Evolutionary conservation across 2,888 invertebrate genomes (phyloP).

Genomic region (Erynnis tages): DNA sequence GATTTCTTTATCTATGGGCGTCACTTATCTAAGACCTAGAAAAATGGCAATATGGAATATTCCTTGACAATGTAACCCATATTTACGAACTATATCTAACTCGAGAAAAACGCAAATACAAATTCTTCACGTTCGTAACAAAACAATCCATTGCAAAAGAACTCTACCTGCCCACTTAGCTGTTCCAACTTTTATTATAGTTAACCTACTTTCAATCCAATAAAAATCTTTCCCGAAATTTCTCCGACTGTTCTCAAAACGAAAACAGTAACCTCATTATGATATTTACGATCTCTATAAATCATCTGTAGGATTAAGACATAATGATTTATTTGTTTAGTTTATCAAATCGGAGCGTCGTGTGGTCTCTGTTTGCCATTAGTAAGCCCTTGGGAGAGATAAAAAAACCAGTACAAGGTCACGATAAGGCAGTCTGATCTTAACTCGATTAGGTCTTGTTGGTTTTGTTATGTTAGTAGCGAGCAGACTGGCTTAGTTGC

Average conservation of each 20-base stretch:
- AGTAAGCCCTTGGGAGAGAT: background rate
- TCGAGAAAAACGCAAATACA: no score
- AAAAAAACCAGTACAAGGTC: background rate
- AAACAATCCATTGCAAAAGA: no score
- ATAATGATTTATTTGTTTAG: background rate
- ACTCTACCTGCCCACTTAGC: no score
- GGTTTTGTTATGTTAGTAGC: no score
- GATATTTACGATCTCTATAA: background rate
- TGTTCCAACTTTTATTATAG: no score
- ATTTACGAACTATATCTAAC: no score
- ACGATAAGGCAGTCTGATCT: background rate
- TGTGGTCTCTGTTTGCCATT: background rate
- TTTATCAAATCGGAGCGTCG: conserved; percentile 1
- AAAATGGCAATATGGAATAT: no score
- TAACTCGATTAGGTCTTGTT: background rate
- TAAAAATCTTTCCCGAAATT: background rate
- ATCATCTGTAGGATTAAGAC: background rate
- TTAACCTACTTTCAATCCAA: background rate
- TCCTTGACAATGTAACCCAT: no score
- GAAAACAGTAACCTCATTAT: background rate
- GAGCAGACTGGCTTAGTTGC: no score
- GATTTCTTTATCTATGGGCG: no score
- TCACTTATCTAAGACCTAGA: no score
- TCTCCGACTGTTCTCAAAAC: background rate
- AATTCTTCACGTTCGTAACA: no score